Evolutionary conservation across 2,113 vertebrate genomes (phyloP).

Genomic region (Clinocottus analis): DNA sequence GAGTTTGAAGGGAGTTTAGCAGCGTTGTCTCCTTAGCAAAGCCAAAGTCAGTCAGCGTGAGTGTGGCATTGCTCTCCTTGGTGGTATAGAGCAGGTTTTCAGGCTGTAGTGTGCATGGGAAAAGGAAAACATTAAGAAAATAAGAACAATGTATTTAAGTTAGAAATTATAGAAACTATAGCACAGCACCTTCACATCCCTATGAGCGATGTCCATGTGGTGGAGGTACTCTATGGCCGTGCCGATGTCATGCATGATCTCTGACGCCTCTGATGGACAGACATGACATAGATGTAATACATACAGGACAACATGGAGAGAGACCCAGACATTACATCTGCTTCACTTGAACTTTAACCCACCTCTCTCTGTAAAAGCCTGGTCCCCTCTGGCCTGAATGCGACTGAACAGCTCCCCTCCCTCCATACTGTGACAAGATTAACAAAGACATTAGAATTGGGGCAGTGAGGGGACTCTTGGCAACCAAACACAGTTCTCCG

Average conservation of each 20-base stretch:
- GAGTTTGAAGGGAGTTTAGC: constrained; percentile 83
- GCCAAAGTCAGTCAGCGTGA: constrained; percentile 94
- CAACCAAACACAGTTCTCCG: constrained; percentile 10
- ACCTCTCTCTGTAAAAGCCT: constrained; percentile 82
- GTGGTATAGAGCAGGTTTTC: constrained; percentile 94
- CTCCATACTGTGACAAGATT: constrained; percentile 74
- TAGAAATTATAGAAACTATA: not conserved
- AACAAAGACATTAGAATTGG: constrained; percentile 60
- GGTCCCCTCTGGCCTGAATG: constrained; percentile 78
- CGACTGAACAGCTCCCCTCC: constrained; percentile 80
- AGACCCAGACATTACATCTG: not conserved
- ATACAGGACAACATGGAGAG: not conserved
- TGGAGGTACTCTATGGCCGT: constrained; percentile 92
- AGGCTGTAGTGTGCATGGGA: constrained; percentile 73
- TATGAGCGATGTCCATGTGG: constrained; percentile 90
- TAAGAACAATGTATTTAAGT: not conserved
- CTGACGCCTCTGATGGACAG: constrained; percentile 88
- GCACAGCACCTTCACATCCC: constrained; percentile 90
- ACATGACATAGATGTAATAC: not conserved
- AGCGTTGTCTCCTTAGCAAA: constrained; percentile 94
- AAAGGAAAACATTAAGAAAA: not conserved
- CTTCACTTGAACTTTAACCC: not conserved
- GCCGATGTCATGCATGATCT: constrained; percentile 93
- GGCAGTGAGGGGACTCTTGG: constrained; percentile 31
- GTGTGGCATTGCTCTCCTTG: constrained; percentile 87